Evolutionary conservation across 2,888 invertebrate genomes (phyloP), one percentile per base, ranked within the genome.

Genomic region (Protodeltote pygarga): DNA sequence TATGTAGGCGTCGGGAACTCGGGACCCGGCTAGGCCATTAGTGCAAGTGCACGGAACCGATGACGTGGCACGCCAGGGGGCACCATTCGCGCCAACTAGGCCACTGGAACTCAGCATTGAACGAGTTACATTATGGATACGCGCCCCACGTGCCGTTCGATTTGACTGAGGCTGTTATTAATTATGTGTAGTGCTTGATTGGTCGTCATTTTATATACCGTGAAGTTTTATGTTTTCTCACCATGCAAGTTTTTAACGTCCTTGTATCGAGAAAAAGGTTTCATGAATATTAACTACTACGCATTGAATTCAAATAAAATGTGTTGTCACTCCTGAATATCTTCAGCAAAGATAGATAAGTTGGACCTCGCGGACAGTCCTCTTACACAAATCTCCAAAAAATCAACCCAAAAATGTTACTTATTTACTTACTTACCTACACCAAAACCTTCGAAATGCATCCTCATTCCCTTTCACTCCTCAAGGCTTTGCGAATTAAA

Each of bases 31-130:
- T 32, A 59, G 53, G 69, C 82, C 81, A 83, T 80, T 83, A 82
- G 81, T 73, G 75, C 76, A 75, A 78, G 77, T 72, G 76, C 65
- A 70, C 65, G 58, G 41, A 58, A 41, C 64, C 65, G 63, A 73
- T 81, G 81, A 80, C 80, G 81, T 82, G 81, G 80, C 74, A 77
- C 77, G 77, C 78, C 81, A 75, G 77, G 71, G 73, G 79, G 79
- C 69, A 77, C 69, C 72, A 38, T 69, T 75, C 72, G 83, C 82
- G 85, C 85, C 85, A 86, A 85, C 81, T 85, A 80, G 83, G 83
- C 80, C 84, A 85, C 77, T 79, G 78, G 78, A 70, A 67, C 79
- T 53, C 62, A 63, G 40, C 67, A 63, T 67, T 63, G 57, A 66
- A 67, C 58, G 63, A 38, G 60, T 64, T 64, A 64, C 45, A 51